Evolutionary conservation across 2,113 vertebrate species (phyloP), one percentile per base, ranked within the genome.

Genomic region (Eulemur macaco): DNA sequence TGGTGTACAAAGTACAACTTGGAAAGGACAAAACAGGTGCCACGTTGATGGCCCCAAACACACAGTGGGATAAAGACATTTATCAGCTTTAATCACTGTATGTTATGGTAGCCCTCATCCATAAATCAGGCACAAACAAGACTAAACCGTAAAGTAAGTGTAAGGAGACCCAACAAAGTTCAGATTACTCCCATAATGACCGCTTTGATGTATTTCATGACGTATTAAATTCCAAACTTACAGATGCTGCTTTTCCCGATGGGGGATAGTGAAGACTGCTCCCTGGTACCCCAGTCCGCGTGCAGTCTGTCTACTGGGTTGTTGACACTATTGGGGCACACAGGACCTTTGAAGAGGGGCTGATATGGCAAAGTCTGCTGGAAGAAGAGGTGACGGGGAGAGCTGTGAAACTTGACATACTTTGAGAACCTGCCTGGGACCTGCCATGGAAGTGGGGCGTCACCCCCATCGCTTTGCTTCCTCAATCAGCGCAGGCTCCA

Each of bases 81-180:
- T 63, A 29, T 3, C 52, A 10, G 12, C 29, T 84, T 80, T 68
- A 18, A 56, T 89, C 1, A 1, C 77, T 37, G 0, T 45, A 68
- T 63, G 29, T 60, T 64, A 68, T 0, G 17, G 34, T 20, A 71
- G 18, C 31, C 58, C 8, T 20, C 27, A 11, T 12, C 29, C 34
- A 60, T 56, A 95, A 95, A 90, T 82, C 86, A 93, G 58, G 78
- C 34, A 42, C 39, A 85, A 96, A 25, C 58, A 83, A 89, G 45
- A 63, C 27, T 71, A 91, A 86, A 71, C 86, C 47, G 47, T 84
- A 60, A 92, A 84, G 52, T n/a, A 58, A 76, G 71, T 47, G n/a
- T 58, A 69, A 94, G n/a, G 71, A 52, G 34, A 25, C 54, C 37
- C 83, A 73, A n/a, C 31, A 8, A 89, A 89, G 78, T 73, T 95